Evolutionary conservation across 2,888 invertebrate genomes (phyloP), one percentile per base, ranked within the genome.

Genomic region (Perizoma affinitatum): DNA sequence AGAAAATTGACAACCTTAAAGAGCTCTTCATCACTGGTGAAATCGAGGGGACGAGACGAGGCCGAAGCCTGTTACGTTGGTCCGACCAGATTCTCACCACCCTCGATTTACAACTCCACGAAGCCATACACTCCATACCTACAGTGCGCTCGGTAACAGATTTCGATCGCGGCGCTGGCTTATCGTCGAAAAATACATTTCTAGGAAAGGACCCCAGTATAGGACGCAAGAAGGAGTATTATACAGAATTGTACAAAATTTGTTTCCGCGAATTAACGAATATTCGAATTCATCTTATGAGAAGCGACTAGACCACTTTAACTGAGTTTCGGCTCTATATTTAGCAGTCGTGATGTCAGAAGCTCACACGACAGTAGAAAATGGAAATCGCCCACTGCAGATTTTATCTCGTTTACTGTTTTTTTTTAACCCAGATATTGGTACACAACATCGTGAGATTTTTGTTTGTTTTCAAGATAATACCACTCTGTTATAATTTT

Each of bases 251-350:
- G 33, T 45, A 33, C 11, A 49, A 47, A 10, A 55, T 55, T 47
- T 45, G 41, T 34, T 54, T 42, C 36, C 42, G 10, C 22, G 36
- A 9, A 46, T 40, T 33, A n/a, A 38, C 67, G 65, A 69, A 72
- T 70, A 56, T 65, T 67, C 58, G 66, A 70, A 66, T 73, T 70
- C 67, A 71, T 73, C 69, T 71, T 58, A 47, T 11, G 55, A 59
- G 56, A 36, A 53, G 56, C 59, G 59, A 49, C 63, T 54, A 71
- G 70, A 68, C 74, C 74, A 79, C 78, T 82, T 79, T 74, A 78
- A 74, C 75, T 76, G 80, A 78, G 78, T 78, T 82, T 83, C 82
- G 74, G 69, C 61, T 72, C 84, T 87, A 87, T 79, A 83, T 84
- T 79, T 85, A 86, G 73, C 58, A 69, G 70, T 73, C 62, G 73